phyloP scores from a whole-genome alignment of 2,797 vertebrate genomes.

The Gallinago stenura region DNA sequence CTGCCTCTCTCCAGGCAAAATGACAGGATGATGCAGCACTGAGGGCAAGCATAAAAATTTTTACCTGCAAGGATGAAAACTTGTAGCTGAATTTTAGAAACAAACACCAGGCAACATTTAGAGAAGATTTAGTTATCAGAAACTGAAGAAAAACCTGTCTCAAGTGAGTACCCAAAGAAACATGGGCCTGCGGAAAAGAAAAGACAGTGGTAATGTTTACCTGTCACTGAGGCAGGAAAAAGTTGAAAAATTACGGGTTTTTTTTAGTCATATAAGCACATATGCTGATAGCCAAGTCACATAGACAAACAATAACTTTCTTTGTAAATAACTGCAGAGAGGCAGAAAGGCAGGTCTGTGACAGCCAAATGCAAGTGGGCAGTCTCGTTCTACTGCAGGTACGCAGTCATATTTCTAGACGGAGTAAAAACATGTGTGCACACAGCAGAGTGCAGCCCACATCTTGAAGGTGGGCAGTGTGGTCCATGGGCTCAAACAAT shows the following conservation, averaged over 20 bases:
- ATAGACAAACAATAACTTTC: neutral
- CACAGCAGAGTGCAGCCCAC: neutral
- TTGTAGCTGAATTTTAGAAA: neutral
- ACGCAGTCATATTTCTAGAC: neutral
- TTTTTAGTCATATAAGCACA: neutral
- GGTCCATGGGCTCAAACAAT: neutral
- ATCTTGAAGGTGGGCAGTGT: neutral
- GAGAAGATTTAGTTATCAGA: neutral
- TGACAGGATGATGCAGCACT: neutral
- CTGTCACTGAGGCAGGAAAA: neutral
- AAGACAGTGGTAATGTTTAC: neutral
- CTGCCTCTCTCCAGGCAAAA: neutral
- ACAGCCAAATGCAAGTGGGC: rapidly evolving
- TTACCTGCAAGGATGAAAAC: neutral
- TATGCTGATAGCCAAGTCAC: neutral
- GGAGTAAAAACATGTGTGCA: neutral
- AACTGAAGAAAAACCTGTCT: neutral
- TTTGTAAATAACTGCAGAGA: neutral
- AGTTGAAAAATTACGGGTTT: neutral
- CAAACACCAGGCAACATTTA: neutral
- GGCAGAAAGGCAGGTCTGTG: neutral
- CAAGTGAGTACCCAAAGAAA: neutral
- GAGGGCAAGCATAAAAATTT: neutral
- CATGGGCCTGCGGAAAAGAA: neutral
- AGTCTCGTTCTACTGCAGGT: rapidly evolving